Base-by-base conservation (phyloP, 2,888 invertebrate genomes). In the Cheilosia grossa region DNA sequence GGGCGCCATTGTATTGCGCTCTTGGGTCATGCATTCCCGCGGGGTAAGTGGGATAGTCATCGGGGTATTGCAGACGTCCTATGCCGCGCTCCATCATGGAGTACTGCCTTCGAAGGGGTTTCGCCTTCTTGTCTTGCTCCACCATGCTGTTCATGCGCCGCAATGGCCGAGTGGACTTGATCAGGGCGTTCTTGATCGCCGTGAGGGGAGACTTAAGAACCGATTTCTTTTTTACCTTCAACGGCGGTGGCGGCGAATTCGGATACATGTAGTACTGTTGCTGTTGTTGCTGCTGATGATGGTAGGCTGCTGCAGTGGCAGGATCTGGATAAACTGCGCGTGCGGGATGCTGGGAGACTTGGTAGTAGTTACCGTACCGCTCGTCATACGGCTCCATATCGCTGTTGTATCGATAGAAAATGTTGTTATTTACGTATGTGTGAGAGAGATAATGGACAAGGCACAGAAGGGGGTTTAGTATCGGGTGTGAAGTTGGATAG, bases 91-190 rank as follows among this genome's bases (percentile, higher is more conserved):
- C 92, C 87, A 92, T 88, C 92, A 92, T 91, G 15, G 92, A 92
- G 67, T 91, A 91, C 82, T 92, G 92, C 1, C 92, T 89, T 1
- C 91, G 88, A 10, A 92, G 69, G 9, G 89, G 88, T 51, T 90
- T 90, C 4, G 88, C 87, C n/a, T 91, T 88, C 51, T 91, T 90
- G 51, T 88, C 88, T 49, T 90, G 91, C 63, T 92, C 92, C 40
- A 90, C 90, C 91, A 92, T 91, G 80, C 92, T 92, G 49, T 91
- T 91, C 91, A 92, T 92, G 17, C 92, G 90, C 1, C 92, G 88
- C 70, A 92, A 75, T 0, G 92, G 91, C 2, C 91, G 89, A 2
- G 92, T 92, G 1, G 90, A 87, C 82, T 92, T 92, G 2, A 92
- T 89, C 9, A 92, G 87, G 0, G 91, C 92, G 86, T 92, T 92